Base-by-base conservation (phyloP, 2,113 vertebrate genomes). In the Ptilorrhoa leucosticta region DNA sequence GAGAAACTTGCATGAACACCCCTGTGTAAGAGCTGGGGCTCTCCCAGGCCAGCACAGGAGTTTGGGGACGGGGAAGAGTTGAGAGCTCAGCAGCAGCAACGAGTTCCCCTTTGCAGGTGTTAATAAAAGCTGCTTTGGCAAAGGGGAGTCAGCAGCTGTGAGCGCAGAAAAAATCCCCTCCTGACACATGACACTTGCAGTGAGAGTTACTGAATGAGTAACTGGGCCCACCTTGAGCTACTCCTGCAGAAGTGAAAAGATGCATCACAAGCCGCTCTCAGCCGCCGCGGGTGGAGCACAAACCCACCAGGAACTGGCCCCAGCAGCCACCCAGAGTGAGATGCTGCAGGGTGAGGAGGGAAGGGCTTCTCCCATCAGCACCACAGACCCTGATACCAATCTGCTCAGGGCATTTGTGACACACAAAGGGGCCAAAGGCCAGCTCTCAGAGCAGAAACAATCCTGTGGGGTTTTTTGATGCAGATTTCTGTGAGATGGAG, bases 361-460 rank as follows among this genome's bases (percentile, higher is more conserved):
- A 33, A 42, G 31, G 2, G 68, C 72, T 60, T 13, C 30, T 60
- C 77, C 33, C 1, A 56, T 0, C 51, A 33, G 69, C 48, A 10
- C 23, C 24, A 37, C 58, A 61, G 51, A 23, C 19, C 13, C 66
- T 1, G 63, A 10, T 4, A 21, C 0, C 50, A 3, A 30, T 20
- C 75, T 83, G 58, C 75, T 61, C 33, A 5, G 47, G 48, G 37
- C 40, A 10, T 4, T 8, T 4, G 11, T 10, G 68, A 48, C 35
- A 31, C 5, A 13, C 3, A 1, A 5, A 3, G n/a, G 13, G 47
- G 2, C 51, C 54, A 19, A 20, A 31, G 2, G 7, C 2, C 1
- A 3, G 8, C 4, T 33, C 71, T 47, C 53, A 10, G 24, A 58
- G 70, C 73, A 58, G 21, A 83, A 37, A 13, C 27, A 30, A 57